phyloP scores from a whole-genome alignment of 2,113 vertebrate species.

The Naja naja region DNA sequence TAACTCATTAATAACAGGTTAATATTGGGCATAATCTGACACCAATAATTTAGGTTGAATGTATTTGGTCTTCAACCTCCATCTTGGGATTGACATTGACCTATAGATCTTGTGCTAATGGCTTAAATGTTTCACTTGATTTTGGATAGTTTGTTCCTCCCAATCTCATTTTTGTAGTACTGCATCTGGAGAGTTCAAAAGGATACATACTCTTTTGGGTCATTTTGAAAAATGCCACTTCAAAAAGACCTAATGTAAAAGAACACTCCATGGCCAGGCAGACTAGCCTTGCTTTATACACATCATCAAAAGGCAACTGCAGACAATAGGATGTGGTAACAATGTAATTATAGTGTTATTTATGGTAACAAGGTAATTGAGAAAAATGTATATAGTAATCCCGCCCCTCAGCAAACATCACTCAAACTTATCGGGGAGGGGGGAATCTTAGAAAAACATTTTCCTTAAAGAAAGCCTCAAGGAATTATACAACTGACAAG shows the following conservation, averaged over 20 bases:
- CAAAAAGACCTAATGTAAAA: neutral
- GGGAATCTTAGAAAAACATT: neutral
- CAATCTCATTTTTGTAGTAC: neutral
- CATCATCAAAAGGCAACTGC: neutral
- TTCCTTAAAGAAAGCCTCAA: neutral
- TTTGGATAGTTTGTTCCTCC: neutral
- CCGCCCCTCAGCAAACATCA: neutral
- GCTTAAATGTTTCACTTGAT: neutral
- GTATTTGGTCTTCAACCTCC: neutral
- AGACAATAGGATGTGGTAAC: neutral
- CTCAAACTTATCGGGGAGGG: neutral
- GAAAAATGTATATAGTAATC: slow-evolving; percentile 38
- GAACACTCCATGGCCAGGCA: neutral
- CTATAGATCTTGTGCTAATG: neutral
- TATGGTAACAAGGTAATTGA: neutral
- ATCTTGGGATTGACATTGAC: neutral
- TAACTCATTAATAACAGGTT: too few species aligned
- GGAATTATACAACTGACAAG: neutral
- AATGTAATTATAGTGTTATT: fast-evolving
- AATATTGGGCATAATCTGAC: neutral
- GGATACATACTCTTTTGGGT: neutral
- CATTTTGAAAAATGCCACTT: neutral
- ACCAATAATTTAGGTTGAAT: neutral
- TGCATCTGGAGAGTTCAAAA: neutral
- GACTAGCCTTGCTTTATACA: neutral